Percentiles rank a stretch among this genome's conserved stretches.
Evolutionary conservation across 2,888 invertebrate species (phyloP).

Genomic region (Stenodema calcarata): DNA sequence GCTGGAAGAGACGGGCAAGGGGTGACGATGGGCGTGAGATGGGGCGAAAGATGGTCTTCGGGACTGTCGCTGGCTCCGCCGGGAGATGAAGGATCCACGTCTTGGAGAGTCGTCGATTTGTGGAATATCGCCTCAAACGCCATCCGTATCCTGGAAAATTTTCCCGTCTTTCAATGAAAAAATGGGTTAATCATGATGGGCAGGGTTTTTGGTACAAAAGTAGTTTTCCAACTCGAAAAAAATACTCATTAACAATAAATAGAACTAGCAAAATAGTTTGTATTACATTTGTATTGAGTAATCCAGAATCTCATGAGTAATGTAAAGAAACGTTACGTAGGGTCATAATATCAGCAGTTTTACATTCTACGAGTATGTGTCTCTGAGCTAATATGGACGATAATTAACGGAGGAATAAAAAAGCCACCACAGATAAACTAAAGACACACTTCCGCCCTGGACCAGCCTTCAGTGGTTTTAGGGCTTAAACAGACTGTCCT

Average conservation of each 20-base stretch:
- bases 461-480: neutral
- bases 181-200: too few species aligned
- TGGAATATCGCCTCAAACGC: constrained; percentile 92
- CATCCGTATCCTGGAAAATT: constrained; percentile 74
- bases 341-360: too few species aligned
- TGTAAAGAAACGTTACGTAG: too few species aligned
- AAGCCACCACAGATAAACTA: neutral
- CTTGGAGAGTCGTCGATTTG: constrained; percentile 84
- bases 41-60: constrained; percentile 54
- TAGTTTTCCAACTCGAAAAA: too few species aligned
- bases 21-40: constrained; percentile 60
- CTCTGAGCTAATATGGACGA: too few species aligned
- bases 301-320: too few species aligned
- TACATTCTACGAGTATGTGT: too few species aligned
- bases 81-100: constrained; percentile 72
- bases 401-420: neutral
- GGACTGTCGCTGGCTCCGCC: constrained; percentile 62
- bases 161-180: too few species aligned
- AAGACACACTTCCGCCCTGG: neutral
- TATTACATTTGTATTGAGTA: too few species aligned
- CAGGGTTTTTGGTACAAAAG: too few species aligned
- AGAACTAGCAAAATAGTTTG: too few species aligned
- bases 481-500: neutral
- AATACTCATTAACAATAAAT: too few species aligned
- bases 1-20: constrained; percentile 63